A percentile compares a stretch with the other conserved stretches of the same genome.
Evolutionary conservation across 2,888 invertebrate genomes (phyloP).

Genomic region (Mythimna impura): DNA sequence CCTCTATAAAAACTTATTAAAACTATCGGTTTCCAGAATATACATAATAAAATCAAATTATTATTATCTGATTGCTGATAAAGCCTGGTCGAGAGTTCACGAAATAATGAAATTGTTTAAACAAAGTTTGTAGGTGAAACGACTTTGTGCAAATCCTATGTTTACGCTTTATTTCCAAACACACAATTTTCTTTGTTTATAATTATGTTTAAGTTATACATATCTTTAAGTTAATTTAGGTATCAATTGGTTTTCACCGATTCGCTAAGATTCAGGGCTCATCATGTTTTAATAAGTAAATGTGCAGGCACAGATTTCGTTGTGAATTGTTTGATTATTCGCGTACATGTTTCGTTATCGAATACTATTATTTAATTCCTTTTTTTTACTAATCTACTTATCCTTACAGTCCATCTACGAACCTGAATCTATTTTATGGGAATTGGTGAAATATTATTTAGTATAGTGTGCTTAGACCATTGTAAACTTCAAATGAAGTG

Average conservation of each 20-base stretch:
- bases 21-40: background rate
- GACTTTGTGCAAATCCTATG: slow-evolving; percentile 14
- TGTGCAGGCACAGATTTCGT: slow-evolving; percentile 15
- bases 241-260: slow-evolving; percentile 46
- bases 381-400: slow-evolving; percentile 3
- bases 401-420: background rate
- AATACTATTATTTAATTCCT: slow-evolving; percentile 6
- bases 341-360: background rate
- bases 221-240: slow-evolving; percentile 35
- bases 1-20: background rate
- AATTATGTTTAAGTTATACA: slow-evolving; percentile 36
- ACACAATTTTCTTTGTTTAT: slow-evolving; percentile 43
- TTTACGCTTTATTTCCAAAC: slow-evolving; percentile 54
- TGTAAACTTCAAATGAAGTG: slow-evolving; percentile 68
- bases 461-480: slow-evolving; percentile 56
- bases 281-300: slow-evolving; percentile 5
- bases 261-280: slow-evolving; percentile 33
- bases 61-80: background rate
- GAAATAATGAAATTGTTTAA: slow-evolving; percentile 18
- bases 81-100: background rate
- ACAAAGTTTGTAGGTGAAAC: slow-evolving; percentile 20
- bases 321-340: background rate
- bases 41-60: background rate
- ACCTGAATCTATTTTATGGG: slow-evolving; percentile 4
- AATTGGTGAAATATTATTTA: slow-evolving; percentile 36